Base-by-base conservation (phyloP, 2,888 invertebrate genomes). In the Petrolisthes manimaculis region DNA sequence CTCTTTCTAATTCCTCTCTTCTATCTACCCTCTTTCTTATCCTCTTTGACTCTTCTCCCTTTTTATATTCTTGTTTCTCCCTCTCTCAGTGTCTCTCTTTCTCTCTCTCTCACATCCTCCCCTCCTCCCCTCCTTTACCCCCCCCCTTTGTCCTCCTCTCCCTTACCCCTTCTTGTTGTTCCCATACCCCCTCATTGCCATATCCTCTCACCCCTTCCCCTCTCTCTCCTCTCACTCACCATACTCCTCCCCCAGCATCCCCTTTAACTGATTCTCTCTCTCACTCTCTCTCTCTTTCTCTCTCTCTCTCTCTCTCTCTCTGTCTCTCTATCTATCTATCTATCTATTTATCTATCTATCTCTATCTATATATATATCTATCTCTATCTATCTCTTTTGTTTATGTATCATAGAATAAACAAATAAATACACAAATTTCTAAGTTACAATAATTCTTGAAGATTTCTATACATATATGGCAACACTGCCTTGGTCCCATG, bases 1-100 rank as follows among this genome's bases (percentile, higher is more conserved):
- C 74, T 74, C 21, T 74, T 74, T 9, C n/a, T 74, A 74, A 8
- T 74, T 74, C 74, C 74, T 74, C 67, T 74, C 24, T 74, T 4
- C 1, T 4, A 21, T 21, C 2, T 21, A 18, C 74, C 74, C 74
- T 18, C 8, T 2, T 74, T 18, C 74, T 37, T 37, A 37, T 37
- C 37, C 37, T 37, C 37, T 37, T 37, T 37, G 37, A 37, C 37
- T 37, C 37, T 37, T 37, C 37, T 37, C 37, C 37, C 37, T 37
- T 37, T 37, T 37, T 37, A 1, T 1, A 37, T 37, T 37, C 37
- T 37, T 37, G 37, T 37, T 37, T 37, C 37, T 37, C 2, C 2
- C 37, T 37, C 2, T 37, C 37, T 37, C 37, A 37, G 37, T 37
- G 1, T 37, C 37, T 37, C 37, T 37, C 37, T 37, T 2, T 37